Percentiles rank a stretch among this genome's conserved stretches.
Evolutionary conservation across 2,113 vertebrate genomes (phyloP).

Genomic region (Oenanthe oenanthe): DNA sequence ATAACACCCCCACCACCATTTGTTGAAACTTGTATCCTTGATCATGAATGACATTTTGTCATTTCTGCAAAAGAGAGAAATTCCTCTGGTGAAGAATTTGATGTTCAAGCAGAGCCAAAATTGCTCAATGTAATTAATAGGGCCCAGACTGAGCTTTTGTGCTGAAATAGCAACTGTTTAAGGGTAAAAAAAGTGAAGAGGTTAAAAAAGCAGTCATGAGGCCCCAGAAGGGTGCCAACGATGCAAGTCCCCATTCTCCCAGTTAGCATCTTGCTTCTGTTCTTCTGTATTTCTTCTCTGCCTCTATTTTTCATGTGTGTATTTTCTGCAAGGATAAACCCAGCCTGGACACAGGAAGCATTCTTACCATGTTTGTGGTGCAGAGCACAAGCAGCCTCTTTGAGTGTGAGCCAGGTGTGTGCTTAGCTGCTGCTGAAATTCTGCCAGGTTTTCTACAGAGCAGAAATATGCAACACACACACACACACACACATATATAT

Average conservation of each 20-base stretch:
- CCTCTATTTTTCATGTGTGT: background rate
- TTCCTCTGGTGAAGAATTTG: conserved; percentile 30
- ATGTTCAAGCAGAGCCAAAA: conserved; percentile 12
- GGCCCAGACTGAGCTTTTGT: background rate
- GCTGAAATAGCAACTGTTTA: conserved; percentile 18
- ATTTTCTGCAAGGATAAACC: background rate
- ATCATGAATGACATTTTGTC: background rate
- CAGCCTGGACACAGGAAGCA: background rate
- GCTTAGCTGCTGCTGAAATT: background rate
- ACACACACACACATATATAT: no score
- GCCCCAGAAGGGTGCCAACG: background rate
- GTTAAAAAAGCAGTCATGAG: background rate
- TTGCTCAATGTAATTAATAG: conserved; percentile 8
- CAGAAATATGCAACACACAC: background rate
- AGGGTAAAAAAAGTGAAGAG: background rate
- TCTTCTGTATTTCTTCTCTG: background rate
- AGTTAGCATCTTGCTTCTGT: background rate
- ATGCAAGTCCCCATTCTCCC: background rate
- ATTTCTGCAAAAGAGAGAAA: conserved; percentile 8
- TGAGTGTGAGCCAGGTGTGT: background rate
- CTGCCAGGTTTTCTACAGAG: background rate
- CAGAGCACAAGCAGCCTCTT: background rate
- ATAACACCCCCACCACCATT: background rate
- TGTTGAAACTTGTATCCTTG: background rate
- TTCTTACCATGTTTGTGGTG: background rate